phyloP scores from a whole-genome alignment of 2,113 vertebrate genomes.

The Notothenia coriiceps region DNA sequence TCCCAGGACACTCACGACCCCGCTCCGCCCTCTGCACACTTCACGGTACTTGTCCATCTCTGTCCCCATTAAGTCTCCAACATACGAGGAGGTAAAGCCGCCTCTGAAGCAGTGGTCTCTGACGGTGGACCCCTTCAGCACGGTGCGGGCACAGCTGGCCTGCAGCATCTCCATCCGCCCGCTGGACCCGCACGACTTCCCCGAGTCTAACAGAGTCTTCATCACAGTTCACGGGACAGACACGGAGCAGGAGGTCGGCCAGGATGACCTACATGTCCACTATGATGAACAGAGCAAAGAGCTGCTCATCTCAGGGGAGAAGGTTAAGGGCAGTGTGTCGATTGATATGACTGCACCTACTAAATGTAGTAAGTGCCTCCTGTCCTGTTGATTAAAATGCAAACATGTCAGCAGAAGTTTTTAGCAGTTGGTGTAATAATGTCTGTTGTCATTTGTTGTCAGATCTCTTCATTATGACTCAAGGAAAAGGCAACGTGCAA shows the following conservation, averaged over 20 bases:
- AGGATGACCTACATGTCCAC: conserved; percentile 79
- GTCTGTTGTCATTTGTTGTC: conserved; percentile 7
- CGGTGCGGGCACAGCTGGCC: conserved; percentile 83
- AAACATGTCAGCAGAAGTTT: no score
- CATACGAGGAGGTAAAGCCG: conserved; percentile 5
- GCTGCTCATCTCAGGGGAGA: conserved; percentile 80
- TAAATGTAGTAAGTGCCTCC: conserved; percentile 88
- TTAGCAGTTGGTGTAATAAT: background rate
- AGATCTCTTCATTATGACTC: conserved; percentile 92
- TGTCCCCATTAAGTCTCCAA: background rate
- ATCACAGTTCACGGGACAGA: conserved; percentile 78
- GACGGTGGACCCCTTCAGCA: conserved; percentile 86
- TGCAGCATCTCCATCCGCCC: conserved; percentile 87
- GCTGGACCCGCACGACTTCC: conserved; percentile 86
- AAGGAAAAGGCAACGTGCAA: conserved; percentile 87
- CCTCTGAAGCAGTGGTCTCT: conserved; percentile 85
- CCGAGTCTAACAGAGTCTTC: conserved; percentile 84
- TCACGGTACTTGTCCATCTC: conserved; percentile 56
- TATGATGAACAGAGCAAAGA: conserved; percentile 86
- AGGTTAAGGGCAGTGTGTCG: conserved; percentile 72
- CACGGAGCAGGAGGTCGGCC: conserved; percentile 36
- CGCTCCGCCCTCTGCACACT: conserved; percentile 1
- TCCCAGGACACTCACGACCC: background rate
- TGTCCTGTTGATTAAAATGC: background rate
- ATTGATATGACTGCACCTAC: conserved; percentile 88